These are phyloP conservation scores for Mellilla xanthometata DNA, from an alignment of 2,888 invertebrate species.

Conservation along the genomic window DNA sequence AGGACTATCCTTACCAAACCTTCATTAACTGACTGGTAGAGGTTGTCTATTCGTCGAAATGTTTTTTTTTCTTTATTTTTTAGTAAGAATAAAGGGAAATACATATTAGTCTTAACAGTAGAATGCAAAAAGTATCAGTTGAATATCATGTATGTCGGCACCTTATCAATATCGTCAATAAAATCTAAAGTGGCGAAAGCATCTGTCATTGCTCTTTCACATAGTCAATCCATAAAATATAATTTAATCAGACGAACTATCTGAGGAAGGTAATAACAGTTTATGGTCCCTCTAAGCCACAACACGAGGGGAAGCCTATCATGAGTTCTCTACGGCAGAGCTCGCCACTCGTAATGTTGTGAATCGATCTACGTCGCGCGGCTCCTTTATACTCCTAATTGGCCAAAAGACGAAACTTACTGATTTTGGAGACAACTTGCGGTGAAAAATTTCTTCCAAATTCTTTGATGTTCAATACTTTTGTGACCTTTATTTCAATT, in stretches of 20 bases:
- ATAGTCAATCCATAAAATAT: slow-evolving; percentile 39
- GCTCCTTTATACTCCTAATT: slow-evolving; percentile 59
- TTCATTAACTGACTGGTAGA: too few relatives aligned
- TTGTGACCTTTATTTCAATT: slow-evolving; percentile 12
- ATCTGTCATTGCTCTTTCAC: slow-evolving; percentile 1
- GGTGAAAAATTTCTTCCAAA: slow-evolving; percentile 27
- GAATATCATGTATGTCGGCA: background rate
- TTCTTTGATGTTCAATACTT: slow-evolving; percentile 3
- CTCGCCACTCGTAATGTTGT: slow-evolving; percentile 42
- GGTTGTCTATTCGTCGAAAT: too few relatives aligned
- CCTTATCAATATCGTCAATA: background rate
- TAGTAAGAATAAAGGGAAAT: too few relatives aligned
- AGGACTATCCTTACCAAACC: too few relatives aligned
- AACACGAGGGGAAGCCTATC: slow-evolving; percentile 26
- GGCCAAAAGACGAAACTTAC: slow-evolving; percentile 39
- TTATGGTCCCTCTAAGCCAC: slow-evolving; percentile 29
- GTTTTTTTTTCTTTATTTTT: too few relatives aligned
- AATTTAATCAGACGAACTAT: slow-evolving; percentile 36
- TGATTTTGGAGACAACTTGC: slow-evolving; percentile 35
- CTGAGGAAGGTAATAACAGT: slow-evolving; percentile 31
- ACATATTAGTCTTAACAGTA: too few relatives aligned
- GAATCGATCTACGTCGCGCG: slow-evolving; percentile 46
- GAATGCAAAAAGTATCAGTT: too few relatives aligned
- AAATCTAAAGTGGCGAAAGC: slow-evolving; percentile 1
- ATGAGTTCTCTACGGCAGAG: slow-evolving; percentile 29